These are phyloP conservation scores for Phengaris arion DNA, from an alignment of 2,888 invertebrate genomes.

Conservation along the genomic window DNA sequence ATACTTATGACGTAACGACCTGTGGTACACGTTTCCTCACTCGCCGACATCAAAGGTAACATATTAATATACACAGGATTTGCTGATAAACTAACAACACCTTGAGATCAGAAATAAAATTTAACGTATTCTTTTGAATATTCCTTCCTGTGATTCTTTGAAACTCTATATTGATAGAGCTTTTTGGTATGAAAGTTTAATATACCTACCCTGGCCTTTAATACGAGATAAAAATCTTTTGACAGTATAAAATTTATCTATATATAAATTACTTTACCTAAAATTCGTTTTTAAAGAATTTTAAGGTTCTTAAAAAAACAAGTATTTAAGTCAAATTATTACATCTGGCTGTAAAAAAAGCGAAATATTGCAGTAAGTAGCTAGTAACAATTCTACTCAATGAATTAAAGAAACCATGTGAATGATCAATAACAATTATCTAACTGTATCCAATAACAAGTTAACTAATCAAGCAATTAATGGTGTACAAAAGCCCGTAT, in stretches of 20 bases:
- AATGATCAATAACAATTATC: slow-evolving; percentile 26
- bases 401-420: neutral
- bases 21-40: slow-evolving; percentile 24
- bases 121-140: slow-evolving; percentile 11
- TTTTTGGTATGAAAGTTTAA: slow-evolving; percentile 1
- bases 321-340: neutral
- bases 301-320: neutral
- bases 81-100: slow-evolving; percentile 27
- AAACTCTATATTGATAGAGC: neutral
- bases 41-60: slow-evolving; percentile 27
- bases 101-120: neutral
- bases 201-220: neutral
- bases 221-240: neutral
- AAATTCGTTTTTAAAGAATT: neutral
- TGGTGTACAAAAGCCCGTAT: slow-evolving; percentile 58
- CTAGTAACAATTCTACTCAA: neutral
- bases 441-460: slow-evolving; percentile 24
- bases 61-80: slow-evolving; percentile 21
- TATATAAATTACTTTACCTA: neutral
- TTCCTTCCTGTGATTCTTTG: neutral
- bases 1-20: slow-evolving; percentile 1
- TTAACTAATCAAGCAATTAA: slow-evolving; percentile 40
- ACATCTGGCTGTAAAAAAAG: neutral
- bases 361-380: neutral
- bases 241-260: neutral